A percentile compares a stretch with the other conserved stretches of the same genome.
These are phyloP conservation scores for Cebus imitator DNA, from an alignment of 2,113 vertebrate species.

Conservation along the genomic window DNA sequence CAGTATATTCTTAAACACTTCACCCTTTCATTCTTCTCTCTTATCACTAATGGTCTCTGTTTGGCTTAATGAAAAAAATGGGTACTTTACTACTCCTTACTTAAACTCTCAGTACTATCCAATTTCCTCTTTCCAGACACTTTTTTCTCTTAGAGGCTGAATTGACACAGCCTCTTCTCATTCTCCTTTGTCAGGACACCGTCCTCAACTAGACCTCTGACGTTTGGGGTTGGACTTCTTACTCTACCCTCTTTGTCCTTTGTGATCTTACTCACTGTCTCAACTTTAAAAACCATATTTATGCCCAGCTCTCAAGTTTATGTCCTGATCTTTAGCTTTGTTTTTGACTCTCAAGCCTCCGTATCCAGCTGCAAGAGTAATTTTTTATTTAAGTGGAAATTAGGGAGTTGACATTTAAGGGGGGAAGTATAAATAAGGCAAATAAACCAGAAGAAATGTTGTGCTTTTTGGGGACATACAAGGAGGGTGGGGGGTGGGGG, in stretches of 20 bases:
- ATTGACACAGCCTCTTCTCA: not conserved
- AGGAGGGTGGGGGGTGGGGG: not conserved
- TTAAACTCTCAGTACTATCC: not conserved
- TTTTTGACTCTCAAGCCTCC: slow-evolving; percentile 18
- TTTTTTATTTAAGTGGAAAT: not conserved
- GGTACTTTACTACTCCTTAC: not conserved
- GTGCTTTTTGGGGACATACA: not conserved
- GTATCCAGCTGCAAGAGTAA: not conserved
- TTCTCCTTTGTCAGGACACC: not conserved
- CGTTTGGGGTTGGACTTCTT: not conserved
- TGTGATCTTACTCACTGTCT: not conserved
- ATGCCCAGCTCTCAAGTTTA: not conserved
- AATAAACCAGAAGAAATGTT: not conserved
- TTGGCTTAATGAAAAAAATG: not conserved
- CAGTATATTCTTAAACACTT: not conserved
- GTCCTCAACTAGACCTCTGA: not conserved
- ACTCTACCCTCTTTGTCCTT: not conserved
- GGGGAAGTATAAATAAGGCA: not conserved
- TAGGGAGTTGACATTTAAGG: not conserved
- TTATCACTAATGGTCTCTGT: not conserved
- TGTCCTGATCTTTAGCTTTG: not conserved
- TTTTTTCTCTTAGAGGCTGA: not conserved
- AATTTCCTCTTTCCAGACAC: not conserved
- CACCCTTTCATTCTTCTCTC: not conserved
- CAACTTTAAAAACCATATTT: not conserved